These are phyloP conservation scores for Nothobranchius furzeri DNA, from an alignment of 2,113 vertebrate genomes.

Conservation along the genomic window DNA sequence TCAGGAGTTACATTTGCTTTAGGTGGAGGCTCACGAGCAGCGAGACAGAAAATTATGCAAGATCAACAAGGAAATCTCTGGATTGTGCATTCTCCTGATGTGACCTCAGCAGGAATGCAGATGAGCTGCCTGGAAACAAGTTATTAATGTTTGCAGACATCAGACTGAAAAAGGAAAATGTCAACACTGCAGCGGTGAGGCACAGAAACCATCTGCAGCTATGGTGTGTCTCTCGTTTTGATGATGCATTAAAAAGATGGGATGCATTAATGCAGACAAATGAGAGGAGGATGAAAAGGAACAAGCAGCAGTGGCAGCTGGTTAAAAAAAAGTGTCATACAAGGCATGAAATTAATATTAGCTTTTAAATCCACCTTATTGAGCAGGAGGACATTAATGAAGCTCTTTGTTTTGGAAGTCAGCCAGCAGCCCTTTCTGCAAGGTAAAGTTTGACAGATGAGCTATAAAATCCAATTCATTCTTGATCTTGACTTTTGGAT, in stretches of 20 bases:
- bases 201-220: neutral
- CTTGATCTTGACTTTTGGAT: too few species aligned
- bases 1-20: neutral
- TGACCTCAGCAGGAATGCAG: slow-evolving; percentile 21
- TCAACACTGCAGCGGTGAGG: neutral
- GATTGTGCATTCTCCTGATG: neutral
- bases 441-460: neutral
- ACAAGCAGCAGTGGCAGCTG: too few species aligned
- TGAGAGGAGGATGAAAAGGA: neutral
- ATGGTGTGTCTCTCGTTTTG: neutral
- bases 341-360: neutral
- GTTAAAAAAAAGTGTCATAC: neutral
- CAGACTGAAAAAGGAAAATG: slow-evolving; percentile 7
- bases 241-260: neutral
- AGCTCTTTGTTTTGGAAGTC: neutral
- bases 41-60: neutral
- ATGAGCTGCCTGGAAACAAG: slow-evolving; percentile 6
- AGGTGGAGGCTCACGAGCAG: neutral
- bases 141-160: slow-evolving; percentile 7
- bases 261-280: neutral
- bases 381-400: neutral
- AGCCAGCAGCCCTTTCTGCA: neutral
- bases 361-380: neutral
- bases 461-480: neutral
- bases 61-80: neutral